Base-by-base conservation (phyloP, 2,113 vertebrate genomes). In the Cheirogaleus medius region DNA sequence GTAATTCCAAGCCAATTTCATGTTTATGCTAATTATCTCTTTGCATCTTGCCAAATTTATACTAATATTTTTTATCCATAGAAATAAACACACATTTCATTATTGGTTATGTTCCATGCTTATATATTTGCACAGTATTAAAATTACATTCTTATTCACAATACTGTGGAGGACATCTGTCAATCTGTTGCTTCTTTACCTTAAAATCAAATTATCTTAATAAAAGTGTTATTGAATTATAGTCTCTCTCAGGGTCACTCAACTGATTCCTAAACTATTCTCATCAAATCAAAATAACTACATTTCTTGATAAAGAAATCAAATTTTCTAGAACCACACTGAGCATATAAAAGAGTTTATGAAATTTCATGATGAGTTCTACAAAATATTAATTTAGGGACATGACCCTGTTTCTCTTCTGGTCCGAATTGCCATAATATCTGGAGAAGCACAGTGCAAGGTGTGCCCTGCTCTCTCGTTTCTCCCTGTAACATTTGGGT, bases 181-280 rank as follows among this genome's bases (percentile, higher is more conserved):
- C 44, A 14, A 77, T 76, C 8, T n/a, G 3, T 42, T 82, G 18
- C 23, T 69, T 80, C 44, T 56, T 94, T 78, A 63, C 66, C 21
- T 87, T 78, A 85, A 84, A 84, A 92, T 87, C 3, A 81, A 81
- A 44, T 94, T 76, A 86, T 60, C 42, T 85, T 44, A 60, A 52
- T 83, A 56, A 82, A 82, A 42, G 29, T 66, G 2, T 42, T 32
- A 76, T 2, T 77, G 18, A 68, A 82, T 76, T 87, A 37, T 10
- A 66, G 6, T 74, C 6, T 83, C 10, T 71, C 1, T 69, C 12
- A 1, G 21, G 20, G 18, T 85, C 66, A 37, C 4, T 66, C 8
- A 54, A n/a, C 8, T 54, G n/a, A 74, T 91, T 39, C 18, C 13
- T 47, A 42, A 3, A 1, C 10, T 64, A 2, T 17, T 74, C 13